These are phyloP conservation scores for Apogon hyalosoma DNA, from an alignment of 2,797 vertebrate species.

Conservation along the genomic window DNA sequence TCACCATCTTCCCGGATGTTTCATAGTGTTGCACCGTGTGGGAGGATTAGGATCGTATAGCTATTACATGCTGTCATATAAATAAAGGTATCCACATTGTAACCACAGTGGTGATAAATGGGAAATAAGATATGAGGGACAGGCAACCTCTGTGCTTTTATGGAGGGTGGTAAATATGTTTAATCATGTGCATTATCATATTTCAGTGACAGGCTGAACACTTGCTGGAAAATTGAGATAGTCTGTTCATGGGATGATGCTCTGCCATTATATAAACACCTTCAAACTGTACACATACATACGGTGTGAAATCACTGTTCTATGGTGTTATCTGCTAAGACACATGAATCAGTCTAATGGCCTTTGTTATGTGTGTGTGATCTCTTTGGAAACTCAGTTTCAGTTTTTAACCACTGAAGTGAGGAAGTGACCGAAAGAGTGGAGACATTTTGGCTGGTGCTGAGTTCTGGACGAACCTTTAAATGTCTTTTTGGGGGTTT, in stretches of 20 bases:
- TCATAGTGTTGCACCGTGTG: constrained; percentile 22
- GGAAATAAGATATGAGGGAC: constrained; percentile 14
- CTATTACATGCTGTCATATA: constrained; percentile 32
- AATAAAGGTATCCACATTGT: constrained; percentile 29
- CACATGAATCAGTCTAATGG: neutral
- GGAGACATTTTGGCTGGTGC: no score
- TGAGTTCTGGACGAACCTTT: no score
- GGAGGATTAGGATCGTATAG: constrained; percentile 31
- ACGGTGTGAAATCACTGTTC: neutral
- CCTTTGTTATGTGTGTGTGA: neutral
- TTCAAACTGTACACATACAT: neutral
- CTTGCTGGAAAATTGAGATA: constrained; percentile 17
- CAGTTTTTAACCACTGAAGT: no score
- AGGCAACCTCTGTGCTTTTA: constrained; percentile 29
- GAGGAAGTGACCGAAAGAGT: no score
- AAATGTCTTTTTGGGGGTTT: no score
- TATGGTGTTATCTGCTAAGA: constrained; percentile 6
- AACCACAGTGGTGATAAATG: constrained; percentile 16
- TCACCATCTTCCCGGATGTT: constrained; percentile 9
- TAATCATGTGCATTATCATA: constrained; percentile 32
- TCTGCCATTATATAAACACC: neutral
- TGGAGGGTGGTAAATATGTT: constrained; percentile 40
- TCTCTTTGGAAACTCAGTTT: neutral
- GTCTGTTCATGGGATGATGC: neutral
- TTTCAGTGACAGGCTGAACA: constrained; percentile 20